Base-by-base conservation (phyloP, 1,140 invertebrate genomes). In the Musca vetustissima region DNA sequence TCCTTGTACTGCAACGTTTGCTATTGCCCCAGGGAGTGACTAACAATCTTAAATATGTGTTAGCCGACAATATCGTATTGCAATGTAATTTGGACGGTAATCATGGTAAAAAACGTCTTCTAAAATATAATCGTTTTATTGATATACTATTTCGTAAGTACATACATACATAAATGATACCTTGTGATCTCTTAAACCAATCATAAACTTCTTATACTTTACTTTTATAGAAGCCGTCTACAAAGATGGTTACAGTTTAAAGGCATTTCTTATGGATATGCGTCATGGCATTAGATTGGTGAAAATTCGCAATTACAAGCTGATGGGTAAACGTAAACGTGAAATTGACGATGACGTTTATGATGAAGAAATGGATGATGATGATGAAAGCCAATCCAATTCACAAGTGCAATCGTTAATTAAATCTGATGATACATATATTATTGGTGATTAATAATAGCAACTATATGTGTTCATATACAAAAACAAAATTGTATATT, bases 121-220 rank as follows among this genome's bases (percentile, higher is more conserved):
- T 57, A n/a, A 57, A 57, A 9, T 57, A 24, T 57, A 15, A 24
- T 4, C 24, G 25, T 15, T 28, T 22, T 25, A 57, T 57, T 1
- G 53, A 57, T 57, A 17, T 17, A n/a, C 15, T 57, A 15, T 57
- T 28, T 57, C 22, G 53, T 57, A 57, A 57, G 53, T 57, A 57
- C 15, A n/a, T n/a, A n/a, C n/a, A n/a, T n/a, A n/a, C 28, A 28
- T 17, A 25, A 17, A 4, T 25, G 11, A 3, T n/a, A 55, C 11
- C n/a, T n/a, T n/a, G n/a, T 14, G 47, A 13, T 22, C 3, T 25
- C 24, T n/a, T n/a, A n/a, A n/a, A n/a, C n/a, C 13, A 15, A 14
- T 55, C 19, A 9, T 53, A 19, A 43, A 43, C 11, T 43, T 43
- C 36, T 8, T 43, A 11, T 43, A 55, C 52, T 57, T 11, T 22